Evolutionary conservation across 2,113 vertebrate genomes (phyloP).

Genomic region (Oryzias javanicus): DNA sequence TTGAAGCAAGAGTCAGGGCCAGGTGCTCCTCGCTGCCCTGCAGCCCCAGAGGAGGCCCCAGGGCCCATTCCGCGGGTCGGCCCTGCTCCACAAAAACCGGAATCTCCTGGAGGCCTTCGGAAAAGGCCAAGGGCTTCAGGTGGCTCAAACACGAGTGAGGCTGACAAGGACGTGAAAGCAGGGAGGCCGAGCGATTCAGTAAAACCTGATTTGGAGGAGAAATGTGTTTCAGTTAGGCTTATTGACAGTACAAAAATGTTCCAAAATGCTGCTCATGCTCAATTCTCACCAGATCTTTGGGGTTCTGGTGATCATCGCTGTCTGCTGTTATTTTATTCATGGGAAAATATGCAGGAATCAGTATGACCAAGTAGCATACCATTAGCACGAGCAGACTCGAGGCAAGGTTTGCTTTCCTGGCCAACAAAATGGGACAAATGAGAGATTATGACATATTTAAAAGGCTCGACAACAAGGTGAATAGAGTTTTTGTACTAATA

Average conservation of each 20-base stretch:
- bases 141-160: slow-evolving; percentile 55
- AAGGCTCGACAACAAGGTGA: too few relatives aligned
- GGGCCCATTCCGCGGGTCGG: slow-evolving; percentile 28
- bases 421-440: background rate
- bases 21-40: slow-evolving; percentile 66
- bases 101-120: slow-evolving; percentile 58
- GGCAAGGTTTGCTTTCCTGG: slow-evolving; percentile 65
- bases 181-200: slow-evolving; percentile 63
- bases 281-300: slow-evolving; percentile 55
- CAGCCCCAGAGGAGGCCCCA: slow-evolving; percentile 74
- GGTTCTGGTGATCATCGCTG: slow-evolving; percentile 28
- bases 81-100: slow-evolving; percentile 70
- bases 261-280: background rate
- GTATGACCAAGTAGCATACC: slow-evolving; percentile 70
- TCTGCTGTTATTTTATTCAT: slow-evolving; percentile 8
- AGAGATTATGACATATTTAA: too few relatives aligned
- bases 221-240: background rate
- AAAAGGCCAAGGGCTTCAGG: slow-evolving; percentile 51
- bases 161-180: slow-evolving; percentile 64
- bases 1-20: slow-evolving; percentile 50
- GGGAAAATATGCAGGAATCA: slow-evolving; percentile 73
- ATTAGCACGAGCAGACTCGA: slow-evolving; percentile 69
- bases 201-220: slow-evolving; percentile 49
- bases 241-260: background rate
- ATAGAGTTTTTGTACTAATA: too few relatives aligned